Base-by-base conservation (phyloP, 1,140 invertebrate species). In the Anoplophora glabripennis region DNA sequence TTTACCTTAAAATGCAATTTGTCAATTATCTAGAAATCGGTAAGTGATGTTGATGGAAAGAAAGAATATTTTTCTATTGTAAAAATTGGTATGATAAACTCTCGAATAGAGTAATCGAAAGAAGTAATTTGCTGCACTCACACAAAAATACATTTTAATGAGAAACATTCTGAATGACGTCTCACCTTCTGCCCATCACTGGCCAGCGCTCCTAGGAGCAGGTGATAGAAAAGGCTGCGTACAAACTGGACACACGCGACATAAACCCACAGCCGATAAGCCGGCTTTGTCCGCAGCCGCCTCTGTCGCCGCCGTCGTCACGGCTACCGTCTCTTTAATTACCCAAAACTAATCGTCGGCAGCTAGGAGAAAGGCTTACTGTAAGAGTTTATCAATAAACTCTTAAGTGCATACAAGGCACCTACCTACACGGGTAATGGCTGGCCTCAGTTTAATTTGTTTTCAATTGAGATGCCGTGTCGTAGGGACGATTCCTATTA, bases 321-420 rank as follows among this genome's bases (percentile, higher is more conserved):
- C 35, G 57, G 51, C 53, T 56, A 61, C 59, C 46, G 59, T 28
- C 59, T 47, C 59, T 53, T 38, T 53, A 51, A 61, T 61, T 57
- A 56, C 59, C 47, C 53, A 40, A 34, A 48, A 54, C 59, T 61
- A 61, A 61, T 61, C 52, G 45, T 46, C 45, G 59, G 53, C 52
- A 44, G 37, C 36, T 17, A 53, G 51, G 40, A 40, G 18, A 53
- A 53, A 53, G 36, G 40, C 14, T 15, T 18, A 14, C 17, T 34
- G 34, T 49, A 49, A 49, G 47, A 34, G 47, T 40, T 53, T 53
- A 53, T 53, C 51, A 53, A 53, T 53, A 42, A 42, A 41, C 51
- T 35, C 40, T 34, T 53, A 53, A 53, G 51, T 53, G 51, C 47
- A 49, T 49, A 49, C 47, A 49, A 36, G 35, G 47, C 14, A 49